Percentiles rank a stretch among this genome's conserved stretches.
Conservation (phyloP, 2,113 vertebrate species). For the Cyprinodon variegatus region DNA sequence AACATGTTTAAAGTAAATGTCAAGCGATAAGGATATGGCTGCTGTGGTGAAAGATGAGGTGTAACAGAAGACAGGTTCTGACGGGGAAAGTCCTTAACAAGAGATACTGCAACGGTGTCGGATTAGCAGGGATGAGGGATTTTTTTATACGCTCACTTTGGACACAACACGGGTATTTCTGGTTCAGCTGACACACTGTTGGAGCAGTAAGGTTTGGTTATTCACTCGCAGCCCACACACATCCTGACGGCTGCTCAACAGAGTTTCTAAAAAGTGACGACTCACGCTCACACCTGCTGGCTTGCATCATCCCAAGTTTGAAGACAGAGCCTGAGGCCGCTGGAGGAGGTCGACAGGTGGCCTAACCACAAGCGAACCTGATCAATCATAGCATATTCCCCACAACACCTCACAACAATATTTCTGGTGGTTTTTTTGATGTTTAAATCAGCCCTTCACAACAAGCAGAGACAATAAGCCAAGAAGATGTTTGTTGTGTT, state of each 20-base stretch:
- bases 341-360: slow-evolving; percentile 25
- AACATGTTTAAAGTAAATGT: slow-evolving; percentile 32
- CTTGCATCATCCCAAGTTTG: background rate
- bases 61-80: slow-evolving; percentile 37
- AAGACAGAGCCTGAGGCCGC: background rate
- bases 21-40: slow-evolving; percentile 34
- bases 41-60: slow-evolving; percentile 34
- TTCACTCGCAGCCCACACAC: slow-evolving; percentile 44
- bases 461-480: background rate
- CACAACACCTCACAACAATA: background rate
- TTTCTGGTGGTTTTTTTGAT: background rate
- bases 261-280: background rate
- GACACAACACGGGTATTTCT: slow-evolving; percentile 1
- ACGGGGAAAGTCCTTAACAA: slow-evolving; percentile 50
- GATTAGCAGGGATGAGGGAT: slow-evolving; percentile 4
- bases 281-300: background rate
- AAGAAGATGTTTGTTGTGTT: background rate
- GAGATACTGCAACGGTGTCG: background rate
- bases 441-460: background rate
- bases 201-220: background rate
- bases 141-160: background rate
- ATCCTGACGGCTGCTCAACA: slow-evolving; percentile 21
- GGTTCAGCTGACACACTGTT: slow-evolving; percentile 7
- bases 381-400: background rate
- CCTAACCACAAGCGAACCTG: slow-evolving; percentile 26